Evolutionary conservation across 2,888 invertebrate genomes (phyloP), one percentile per base, ranked within the genome.

Genomic region (Drosophila mettleri): DNA sequence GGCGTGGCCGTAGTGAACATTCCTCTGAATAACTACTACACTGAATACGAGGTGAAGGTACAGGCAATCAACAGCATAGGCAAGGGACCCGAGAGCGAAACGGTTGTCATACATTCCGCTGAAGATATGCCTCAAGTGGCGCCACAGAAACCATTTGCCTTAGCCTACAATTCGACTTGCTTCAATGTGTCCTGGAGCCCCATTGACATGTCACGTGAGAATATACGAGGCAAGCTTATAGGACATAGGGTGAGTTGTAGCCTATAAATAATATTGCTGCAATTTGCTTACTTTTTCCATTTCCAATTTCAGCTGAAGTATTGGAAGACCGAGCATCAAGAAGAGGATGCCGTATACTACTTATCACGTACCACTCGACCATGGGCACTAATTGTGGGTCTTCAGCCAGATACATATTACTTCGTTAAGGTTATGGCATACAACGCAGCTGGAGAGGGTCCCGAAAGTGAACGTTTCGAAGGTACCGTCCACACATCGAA

Each of bases 351-450:
- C 60, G 95, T 97, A 43, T 97, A 97, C 91, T 97, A 96, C 91
- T 93, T 98, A 59, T 98, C 97, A 10, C 94, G 98, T 69, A 96
- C 96, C 2, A 96, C 96, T 1, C 94, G 95, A 54, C 95, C 96
- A 57, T 96, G 96, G 95, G 97, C 98, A 0, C 93, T 98, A 2
- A 97, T 99, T 88, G 98, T 99, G 12, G 99, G 98, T 78, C 93
- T 99, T 51, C 95, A 97, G 85, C 97, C 98, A 0, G 96, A 98
- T 91, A 98, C 97, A 0, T 97, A 98, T 90, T 99, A 99, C 92
- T 96, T 94, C 87, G 97, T 99, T 0, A 97, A 98, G 93, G 96
- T 97, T 2, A 98, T 98, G 97, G 98, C 97, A 0, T 98, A 97
- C 89, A 99, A 99, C 93, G 95, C 96, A 0, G 99, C 98, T 4